Percentiles rank a stretch among this genome's conserved stretches.
These are phyloP conservation scores for Tadarida brasiliensis DNA, from an alignment of 2,797 vertebrate genomes.

Conservation along the genomic window DNA sequence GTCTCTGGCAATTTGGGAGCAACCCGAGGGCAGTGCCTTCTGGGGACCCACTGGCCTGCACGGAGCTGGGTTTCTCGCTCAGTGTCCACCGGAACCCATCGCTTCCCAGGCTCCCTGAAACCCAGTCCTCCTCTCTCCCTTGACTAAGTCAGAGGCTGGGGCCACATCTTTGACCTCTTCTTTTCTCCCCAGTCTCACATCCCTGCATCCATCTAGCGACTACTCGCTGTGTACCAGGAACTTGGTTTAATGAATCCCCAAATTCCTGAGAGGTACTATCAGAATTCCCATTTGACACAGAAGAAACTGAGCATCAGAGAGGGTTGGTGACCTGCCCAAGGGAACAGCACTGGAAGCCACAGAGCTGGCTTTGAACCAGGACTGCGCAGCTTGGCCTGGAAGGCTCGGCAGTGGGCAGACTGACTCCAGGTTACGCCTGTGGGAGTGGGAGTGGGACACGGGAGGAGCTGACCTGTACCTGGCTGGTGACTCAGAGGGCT, in stretches of 20 bases:
- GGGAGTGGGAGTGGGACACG: fast-evolving
- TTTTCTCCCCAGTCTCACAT: not conserved
- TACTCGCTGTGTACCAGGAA: not conserved
- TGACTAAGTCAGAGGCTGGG: not conserved
- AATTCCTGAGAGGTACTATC: not conserved
- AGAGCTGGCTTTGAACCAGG: not conserved
- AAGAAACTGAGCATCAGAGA: not conserved
- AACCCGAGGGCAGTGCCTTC: not conserved
- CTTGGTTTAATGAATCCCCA: not conserved
- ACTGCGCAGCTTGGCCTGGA: not conserved
- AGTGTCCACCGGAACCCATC: not conserved
- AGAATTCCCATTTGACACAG: not conserved
- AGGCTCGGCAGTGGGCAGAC: no score
- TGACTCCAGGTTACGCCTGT: not conserved
- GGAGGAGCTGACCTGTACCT: not conserved
- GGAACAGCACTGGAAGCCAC: not conserved
- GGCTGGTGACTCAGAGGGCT: not conserved
- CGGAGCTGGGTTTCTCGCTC: not conserved
- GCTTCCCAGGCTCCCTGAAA: not conserved
- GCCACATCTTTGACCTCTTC: not conserved
- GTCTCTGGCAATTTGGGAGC: not conserved
- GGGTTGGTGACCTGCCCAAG: not conserved
- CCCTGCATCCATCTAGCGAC: not conserved
- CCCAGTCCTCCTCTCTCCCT: not conserved
- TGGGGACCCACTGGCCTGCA: not conserved